These are phyloP conservation scores for Proteles cristata DNA, from an alignment of 2,113 vertebrate species.

Conservation along the genomic window DNA sequence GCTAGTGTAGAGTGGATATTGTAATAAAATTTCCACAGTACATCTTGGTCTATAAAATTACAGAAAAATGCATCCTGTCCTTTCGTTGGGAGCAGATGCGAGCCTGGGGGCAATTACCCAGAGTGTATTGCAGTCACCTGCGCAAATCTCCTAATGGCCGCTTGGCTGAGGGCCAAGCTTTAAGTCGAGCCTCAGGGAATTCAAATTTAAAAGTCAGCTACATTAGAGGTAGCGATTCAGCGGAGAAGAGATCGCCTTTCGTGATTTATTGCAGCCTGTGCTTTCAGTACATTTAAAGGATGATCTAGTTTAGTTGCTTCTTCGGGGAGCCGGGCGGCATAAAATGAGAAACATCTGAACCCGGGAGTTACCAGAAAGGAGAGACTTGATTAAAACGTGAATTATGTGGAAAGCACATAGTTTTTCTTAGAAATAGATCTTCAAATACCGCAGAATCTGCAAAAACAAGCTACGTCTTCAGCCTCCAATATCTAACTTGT, in stretches of 20 bases:
- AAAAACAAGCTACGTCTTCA: background rate
- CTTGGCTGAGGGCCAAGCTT: constrained; percentile 73
- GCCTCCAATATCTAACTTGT: background rate
- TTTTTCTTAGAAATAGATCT: constrained; percentile 36
- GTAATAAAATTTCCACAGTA: constrained; percentile 29
- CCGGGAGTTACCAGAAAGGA: background rate
- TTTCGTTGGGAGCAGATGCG: constrained; percentile 56
- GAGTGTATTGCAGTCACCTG: constrained; percentile 52
- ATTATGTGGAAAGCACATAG: background rate
- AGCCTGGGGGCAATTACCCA: constrained; percentile 69
- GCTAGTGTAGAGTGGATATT: background rate
- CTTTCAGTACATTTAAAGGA: constrained; percentile 59
- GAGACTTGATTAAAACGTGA: background rate
- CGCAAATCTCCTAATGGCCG: constrained; percentile 73
- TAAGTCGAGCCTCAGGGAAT: constrained; percentile 73
- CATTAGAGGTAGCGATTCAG: constrained; percentile 70
- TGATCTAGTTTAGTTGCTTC: constrained; percentile 38
- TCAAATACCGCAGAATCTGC: background rate
- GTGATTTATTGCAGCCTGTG: constrained; percentile 67
- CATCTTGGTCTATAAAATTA: background rate
- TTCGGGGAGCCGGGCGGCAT: background rate
- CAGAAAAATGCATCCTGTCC: constrained; percentile 44
- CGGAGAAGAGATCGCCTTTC: constrained; percentile 64
- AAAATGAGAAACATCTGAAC: constrained; percentile 67
- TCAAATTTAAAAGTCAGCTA: constrained; percentile 74